Conservation (phyloP, 2,113 vertebrate species). For the Cyrtonyx montezumae region DNA sequence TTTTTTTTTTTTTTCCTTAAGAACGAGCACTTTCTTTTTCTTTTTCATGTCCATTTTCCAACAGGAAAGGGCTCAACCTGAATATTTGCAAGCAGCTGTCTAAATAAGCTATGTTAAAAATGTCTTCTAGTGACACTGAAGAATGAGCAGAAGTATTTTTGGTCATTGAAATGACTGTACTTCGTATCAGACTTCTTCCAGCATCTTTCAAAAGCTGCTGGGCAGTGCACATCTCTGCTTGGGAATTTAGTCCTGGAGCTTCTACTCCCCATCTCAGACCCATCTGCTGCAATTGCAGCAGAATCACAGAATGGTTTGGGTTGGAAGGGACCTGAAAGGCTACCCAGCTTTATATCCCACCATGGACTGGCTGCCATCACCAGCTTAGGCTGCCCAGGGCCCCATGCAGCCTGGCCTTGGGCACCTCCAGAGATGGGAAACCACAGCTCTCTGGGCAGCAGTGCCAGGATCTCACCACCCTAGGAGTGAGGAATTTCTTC, state of each 20-base stretch:
- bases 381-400: no score
- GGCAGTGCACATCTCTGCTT: not conserved
- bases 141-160: conserved; percentile 49
- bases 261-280: not conserved
- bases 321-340: no score
- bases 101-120: conserved; percentile 54
- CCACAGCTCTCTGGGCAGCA: no score
- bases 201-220: not conserved
- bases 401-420: no score
- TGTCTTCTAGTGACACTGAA: conserved; percentile 18
- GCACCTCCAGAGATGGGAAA: no score
- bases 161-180: not conserved
- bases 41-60: not conserved
- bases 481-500: no score
- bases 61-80: not conserved
- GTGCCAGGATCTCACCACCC: no score
- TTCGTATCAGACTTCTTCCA: not conserved
- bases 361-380: no score
- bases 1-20: not conserved
- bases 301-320: no score
- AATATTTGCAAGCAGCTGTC: conserved; percentile 50
- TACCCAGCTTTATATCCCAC: no score
- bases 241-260: not conserved
- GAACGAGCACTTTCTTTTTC: not conserved
- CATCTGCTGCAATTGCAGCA: no score